Base-by-base conservation (phyloP, 2,888 invertebrate species). In the Gymnocheta viridis region DNA sequence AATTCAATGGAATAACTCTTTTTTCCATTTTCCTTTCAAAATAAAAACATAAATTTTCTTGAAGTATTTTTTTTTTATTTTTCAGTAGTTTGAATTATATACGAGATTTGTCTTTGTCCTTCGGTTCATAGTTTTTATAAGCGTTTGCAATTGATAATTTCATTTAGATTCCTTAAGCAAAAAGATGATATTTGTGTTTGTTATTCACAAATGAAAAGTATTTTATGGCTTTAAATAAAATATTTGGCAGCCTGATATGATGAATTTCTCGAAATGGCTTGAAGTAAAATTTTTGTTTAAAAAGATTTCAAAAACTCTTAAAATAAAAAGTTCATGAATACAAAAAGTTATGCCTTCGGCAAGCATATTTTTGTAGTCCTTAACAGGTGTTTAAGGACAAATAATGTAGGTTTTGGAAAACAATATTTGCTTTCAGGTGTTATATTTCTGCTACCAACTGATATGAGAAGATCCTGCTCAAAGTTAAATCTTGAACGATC, bases 71-170 rank as follows among this genome's bases (percentile, higher is more conserved):
- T 47, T 47, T 47, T 47, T 14, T 14, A 19, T 14, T 2, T 14
- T 47, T 7, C n/a, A n/a, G n/a, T n/a, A 47, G 12, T 47, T 6
- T 0, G 1, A 24, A n/a, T 47, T 58, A 60, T 22, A 72, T 60
- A 72, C 49, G 49, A 24, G 32, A 35, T 60, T 60, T 73, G 19
- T 60, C 47, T 73, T 60, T 49, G 6, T 51, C 6, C 38, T 2
- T 24, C 14, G 51, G 7, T 14, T 35, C 27, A 12, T 14, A 14
- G 4, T 24, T 24, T 29, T 56, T 17, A 17, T 9, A 56, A 56
- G 10, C 17, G 17, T 7, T 29, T 56, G 29, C 29, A 56, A 56
- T 56, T 24, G 27, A 54, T 54, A 54, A 54, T n/a, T 24, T 54
- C 51, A 27, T 54, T 32, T 32, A 32, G 32, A 56, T 56, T 10